Percentiles rank a stretch among this genome's conserved stretches.
phyloP scores from a whole-genome alignment of 2,888 invertebrate species.

The Suillia variegata region DNA sequence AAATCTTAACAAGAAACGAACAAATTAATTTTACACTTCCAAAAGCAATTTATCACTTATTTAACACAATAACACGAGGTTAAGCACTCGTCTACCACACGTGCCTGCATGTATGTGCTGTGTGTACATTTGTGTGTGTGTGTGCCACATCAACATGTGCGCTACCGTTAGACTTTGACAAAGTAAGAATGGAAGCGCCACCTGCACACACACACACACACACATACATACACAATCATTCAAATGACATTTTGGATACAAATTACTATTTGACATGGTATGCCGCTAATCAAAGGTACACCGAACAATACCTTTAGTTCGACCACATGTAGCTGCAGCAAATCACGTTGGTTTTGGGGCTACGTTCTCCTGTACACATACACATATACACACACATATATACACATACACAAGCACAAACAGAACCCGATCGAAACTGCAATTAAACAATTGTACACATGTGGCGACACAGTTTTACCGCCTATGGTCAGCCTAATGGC shows the following conservation, averaged over 20 bases:
- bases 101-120: neutral
- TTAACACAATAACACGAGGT: too few relatives aligned
- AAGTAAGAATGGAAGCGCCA: too few relatives aligned
- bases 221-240: neutral
- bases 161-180: neutral
- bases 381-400: too few relatives aligned
- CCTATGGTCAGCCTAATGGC: slow-evolving; percentile 16
- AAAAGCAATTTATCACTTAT: too few relatives aligned
- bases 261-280: neutral
- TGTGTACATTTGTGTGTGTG: neutral
- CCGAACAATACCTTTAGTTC: neutral
- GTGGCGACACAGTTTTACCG: slow-evolving; percentile 2
- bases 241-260: slow-evolving; percentile 12
- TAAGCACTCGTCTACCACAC: neutral
- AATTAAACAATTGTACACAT: neutral
- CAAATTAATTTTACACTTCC: too few relatives aligned
- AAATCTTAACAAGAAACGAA: too few relatives aligned
- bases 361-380: too few relatives aligned
- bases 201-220: neutral
- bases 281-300: neutral
- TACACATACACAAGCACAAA: neutral
- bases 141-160: neutral
- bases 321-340: too few relatives aligned
- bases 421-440: neutral
- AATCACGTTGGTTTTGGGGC: too few relatives aligned